A percentile compares a stretch with the other conserved stretches of the same genome.
Conservation (phyloP, 2,113 vertebrate genomes). For the Callionymus lyra region DNA sequence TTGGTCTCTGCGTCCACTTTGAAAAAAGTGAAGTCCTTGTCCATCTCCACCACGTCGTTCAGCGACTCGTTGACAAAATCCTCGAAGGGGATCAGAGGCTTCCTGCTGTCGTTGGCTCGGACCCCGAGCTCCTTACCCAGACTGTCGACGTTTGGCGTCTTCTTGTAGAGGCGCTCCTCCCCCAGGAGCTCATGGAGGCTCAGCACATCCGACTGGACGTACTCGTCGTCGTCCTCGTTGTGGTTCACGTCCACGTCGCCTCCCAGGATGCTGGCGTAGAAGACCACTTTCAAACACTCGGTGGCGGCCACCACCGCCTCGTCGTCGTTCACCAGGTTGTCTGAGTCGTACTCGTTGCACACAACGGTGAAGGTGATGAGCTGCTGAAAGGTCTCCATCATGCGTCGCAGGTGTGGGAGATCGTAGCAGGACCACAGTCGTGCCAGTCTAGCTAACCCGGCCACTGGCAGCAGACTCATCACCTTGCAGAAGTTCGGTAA, state of each 20-base stretch:
- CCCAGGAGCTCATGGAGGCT: conserved; percentile 91
- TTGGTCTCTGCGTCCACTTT: conserved; percentile 97
- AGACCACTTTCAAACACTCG: conserved; percentile 95
- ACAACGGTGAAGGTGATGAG: conserved; percentile 96
- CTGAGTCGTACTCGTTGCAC: conserved; percentile 87
- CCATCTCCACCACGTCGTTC: conserved; percentile 98
- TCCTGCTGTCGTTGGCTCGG: conserved; percentile 81
- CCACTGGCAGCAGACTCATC: conserved; percentile 90
- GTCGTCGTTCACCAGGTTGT: conserved; percentile 91
- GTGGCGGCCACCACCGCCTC: conserved; percentile 90
- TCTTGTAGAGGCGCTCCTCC: conserved; percentile 89
- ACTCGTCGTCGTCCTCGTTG: conserved; percentile 90
- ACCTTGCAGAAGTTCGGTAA: conserved; percentile 94
- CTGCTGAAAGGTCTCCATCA: conserved; percentile 98
- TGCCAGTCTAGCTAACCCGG: conserved; percentile 80
- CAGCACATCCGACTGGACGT: conserved; percentile 82
- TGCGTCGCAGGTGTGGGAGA: conserved; percentile 79
- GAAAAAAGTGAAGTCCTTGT: conserved; percentile 98
- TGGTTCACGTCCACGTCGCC: conserved; percentile 85
- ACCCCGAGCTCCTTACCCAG: conserved; percentile 89
- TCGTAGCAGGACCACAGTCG: conserved; percentile 84
- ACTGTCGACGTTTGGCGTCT: conserved; percentile 83
- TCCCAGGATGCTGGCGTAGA: conserved; percentile 90
- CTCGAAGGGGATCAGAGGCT: conserved; percentile 87
- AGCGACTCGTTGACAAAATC: conserved; percentile 95